Base-by-base conservation (phyloP, 1,140 invertebrate genomes). In the Saxidomus purpurata region DNA sequence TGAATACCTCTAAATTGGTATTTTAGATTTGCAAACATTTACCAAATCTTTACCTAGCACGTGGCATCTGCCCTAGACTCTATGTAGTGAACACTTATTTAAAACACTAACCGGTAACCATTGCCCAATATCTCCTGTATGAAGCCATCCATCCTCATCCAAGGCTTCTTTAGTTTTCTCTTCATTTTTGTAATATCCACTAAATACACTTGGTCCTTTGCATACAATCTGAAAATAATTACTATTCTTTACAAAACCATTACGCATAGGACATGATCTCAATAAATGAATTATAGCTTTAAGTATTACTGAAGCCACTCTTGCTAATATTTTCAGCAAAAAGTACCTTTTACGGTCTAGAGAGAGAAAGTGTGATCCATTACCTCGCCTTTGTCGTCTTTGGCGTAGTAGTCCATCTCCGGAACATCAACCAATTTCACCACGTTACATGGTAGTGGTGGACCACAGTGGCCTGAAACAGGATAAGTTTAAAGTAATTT, bases 401-500 rank as follows among this genome's bases (percentile, higher is more conserved):
- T 92, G 80, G 98, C 98, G 96, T 97, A 99, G 95, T 99, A 99
- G 95, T 99, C 98, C 98, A 99, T 99, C 95, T 99, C 99, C 89
- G 99, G 98, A 80, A 99, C 99, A 96, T 99, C 99, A 38, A 98
- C 97, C 89, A 99, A 96, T 97, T 99, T 99, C 69, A 99, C 97
- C 95, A 97, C 98, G 95, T 98, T 98, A 96, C 98, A 99, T 76
- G 98, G 97, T 47, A 99, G 97, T 43, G 99, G 99, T 90, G 98
- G 98, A 59, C 99, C 99, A 63, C 99, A 98, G 96, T 99, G 98
- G 80, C 96, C 96, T 94, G 92, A 17, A 90, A 79, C 52, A 11
- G n/a, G 9, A 55, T 15, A n/a, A n/a, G n/a, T n/a, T n/a, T n/a
- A n/a, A n/a, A n/a, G n/a, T n/a, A n/a, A n/a, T n/a, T n/a, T n/a